Conservation (phyloP, 2,888 invertebrate species). For the Sipha maydis region DNA sequence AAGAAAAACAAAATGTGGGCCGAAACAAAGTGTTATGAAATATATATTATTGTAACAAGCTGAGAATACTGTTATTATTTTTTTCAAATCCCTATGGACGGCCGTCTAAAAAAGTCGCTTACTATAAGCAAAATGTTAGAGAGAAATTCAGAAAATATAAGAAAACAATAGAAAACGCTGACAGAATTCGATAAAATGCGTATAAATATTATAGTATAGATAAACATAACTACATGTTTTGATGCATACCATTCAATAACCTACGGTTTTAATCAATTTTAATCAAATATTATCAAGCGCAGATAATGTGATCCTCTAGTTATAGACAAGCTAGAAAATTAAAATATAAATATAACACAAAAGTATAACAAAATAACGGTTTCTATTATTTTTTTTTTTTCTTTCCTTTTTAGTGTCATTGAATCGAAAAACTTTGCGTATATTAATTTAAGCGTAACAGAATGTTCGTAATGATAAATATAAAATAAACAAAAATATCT, state of each 20-base stretch:
- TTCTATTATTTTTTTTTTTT: background rate
- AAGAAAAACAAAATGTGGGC: background rate
- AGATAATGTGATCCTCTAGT: background rate
- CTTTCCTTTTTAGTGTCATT: background rate
- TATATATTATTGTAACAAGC: background rate
- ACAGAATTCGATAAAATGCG: too few relatives aligned
- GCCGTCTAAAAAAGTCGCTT: too few relatives aligned
- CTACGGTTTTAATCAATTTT: too few relatives aligned
- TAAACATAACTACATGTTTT: too few relatives aligned
- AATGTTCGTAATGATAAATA: background rate
- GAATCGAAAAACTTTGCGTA: background rate
- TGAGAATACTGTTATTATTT: too few relatives aligned
- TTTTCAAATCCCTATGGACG: too few relatives aligned
- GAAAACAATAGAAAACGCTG: too few relatives aligned
- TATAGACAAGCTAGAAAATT: background rate
- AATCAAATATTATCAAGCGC: background rate
- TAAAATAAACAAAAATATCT: constrained; percentile 28
- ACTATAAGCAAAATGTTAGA: too few relatives aligned
- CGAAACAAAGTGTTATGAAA: background rate
- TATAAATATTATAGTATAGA: too few relatives aligned
- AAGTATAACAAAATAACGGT: background rate
- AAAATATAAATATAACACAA: background rate
- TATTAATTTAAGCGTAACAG: background rate
- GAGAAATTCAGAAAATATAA: too few relatives aligned
- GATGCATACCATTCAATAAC: too few relatives aligned